phyloP scores from a whole-genome alignment of 1,140 invertebrate species.

The Lucilia cuprina region DNA sequence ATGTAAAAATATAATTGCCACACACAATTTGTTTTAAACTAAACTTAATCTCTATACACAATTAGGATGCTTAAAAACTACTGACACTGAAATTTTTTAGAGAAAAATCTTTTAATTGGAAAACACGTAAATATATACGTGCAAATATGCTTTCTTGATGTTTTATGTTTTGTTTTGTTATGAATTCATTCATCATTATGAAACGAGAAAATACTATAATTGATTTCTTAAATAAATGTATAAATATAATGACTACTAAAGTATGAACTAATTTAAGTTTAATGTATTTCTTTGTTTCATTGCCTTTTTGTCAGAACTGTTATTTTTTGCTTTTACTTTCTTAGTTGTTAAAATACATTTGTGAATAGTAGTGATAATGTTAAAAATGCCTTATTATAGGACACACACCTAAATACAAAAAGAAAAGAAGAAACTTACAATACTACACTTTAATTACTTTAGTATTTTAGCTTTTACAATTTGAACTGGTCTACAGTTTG shows the following conservation, averaged over 20 bases:
- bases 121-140: constrained; percentile 5
- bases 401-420: not conserved
- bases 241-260: not conserved
- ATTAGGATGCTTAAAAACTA: constrained; percentile 25
- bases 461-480: not conserved
- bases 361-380: not conserved
- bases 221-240: not conserved
- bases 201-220: not conserved
- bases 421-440: not conserved
- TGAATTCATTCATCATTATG: not conserved
- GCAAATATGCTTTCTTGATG: not conserved
- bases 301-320: constrained; percentile 2
- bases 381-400: not conserved
- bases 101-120: not conserved
- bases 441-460: not conserved
- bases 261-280: not conserved
- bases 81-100: not conserved
- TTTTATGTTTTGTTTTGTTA: not conserved
- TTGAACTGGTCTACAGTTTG: not conserved
- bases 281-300: constrained; percentile 8
- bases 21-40: not conserved
- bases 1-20: constrained; percentile 17
- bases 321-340: not conserved
- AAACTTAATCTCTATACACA: constrained; percentile 21
- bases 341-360: not conserved